Conservation (phyloP, 2,113 vertebrate genomes). For the Brachypteracias leptosomus region DNA sequence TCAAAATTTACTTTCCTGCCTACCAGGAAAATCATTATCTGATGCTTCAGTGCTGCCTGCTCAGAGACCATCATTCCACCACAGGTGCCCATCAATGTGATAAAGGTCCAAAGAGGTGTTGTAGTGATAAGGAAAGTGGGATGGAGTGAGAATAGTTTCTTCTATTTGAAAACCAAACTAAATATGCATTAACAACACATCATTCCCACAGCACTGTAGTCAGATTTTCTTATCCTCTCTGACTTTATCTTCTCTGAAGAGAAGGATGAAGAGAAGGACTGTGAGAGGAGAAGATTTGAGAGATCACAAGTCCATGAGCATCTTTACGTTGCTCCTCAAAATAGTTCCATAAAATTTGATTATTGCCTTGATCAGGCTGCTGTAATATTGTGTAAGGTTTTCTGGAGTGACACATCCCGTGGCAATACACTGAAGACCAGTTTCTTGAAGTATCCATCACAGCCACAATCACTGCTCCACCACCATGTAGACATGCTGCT, state of each 20-base stretch:
- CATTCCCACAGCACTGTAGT: background rate
- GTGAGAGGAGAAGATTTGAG: background rate
- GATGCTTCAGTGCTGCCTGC: background rate
- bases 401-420: background rate
- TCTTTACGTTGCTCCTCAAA: background rate
- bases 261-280: background rate
- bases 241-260: background rate
- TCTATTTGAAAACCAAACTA: background rate
- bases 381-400: background rate
- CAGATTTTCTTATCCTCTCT: background rate
- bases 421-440: background rate
- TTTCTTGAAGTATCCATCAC: accelerated
- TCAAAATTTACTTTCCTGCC: background rate
- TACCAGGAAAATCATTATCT: background rate
- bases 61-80: background rate
- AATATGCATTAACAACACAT: background rate
- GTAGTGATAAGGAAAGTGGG: background rate
- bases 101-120: background rate
- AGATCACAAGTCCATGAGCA: background rate
- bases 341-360: background rate
- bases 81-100: background rate
- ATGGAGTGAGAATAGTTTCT: background rate
- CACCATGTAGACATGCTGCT: accelerated
- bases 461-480: background rate
- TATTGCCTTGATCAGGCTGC: background rate